Evolutionary conservation across 2,888 invertebrate species (phyloP).

Genomic region (Archips crataeganus): DNA sequence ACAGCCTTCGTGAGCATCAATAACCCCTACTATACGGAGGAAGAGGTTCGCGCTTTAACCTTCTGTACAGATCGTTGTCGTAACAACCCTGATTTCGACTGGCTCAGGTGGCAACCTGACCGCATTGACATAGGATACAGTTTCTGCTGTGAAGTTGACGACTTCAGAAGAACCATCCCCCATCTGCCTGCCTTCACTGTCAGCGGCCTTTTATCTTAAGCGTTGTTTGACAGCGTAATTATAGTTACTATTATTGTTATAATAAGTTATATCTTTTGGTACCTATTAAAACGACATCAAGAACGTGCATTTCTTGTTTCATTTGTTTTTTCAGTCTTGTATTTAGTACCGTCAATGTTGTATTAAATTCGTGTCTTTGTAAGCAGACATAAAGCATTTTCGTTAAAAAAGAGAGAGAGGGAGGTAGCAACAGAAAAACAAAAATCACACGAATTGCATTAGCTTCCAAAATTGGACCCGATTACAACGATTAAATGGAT

Average conservation of each 20-base stretch:
- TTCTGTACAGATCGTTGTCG: conserved; percentile 84
- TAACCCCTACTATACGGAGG: conserved; percentile 84
- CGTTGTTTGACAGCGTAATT: not conserved
- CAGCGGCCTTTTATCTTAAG: conserved; percentile 63
- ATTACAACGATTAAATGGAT: not conserved
- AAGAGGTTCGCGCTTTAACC: conserved; percentile 67
- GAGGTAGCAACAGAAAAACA: not conserved
- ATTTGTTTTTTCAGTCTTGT: not conserved
- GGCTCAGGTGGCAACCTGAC: conserved; percentile 85
- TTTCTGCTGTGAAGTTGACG: conserved; percentile 87
- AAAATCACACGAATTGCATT: conserved; percentile 1
- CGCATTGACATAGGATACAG: conserved; percentile 84
- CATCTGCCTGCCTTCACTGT: conserved; percentile 84
- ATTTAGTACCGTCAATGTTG: not conserved
- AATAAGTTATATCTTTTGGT: not conserved
- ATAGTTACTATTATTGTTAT: not conserved
- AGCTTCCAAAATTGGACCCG: not conserved
- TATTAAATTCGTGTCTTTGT: not conserved
- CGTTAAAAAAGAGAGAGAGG: too few relatives aligned
- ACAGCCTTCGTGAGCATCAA: conserved; percentile 87
- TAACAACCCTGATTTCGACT: conserved; percentile 84
- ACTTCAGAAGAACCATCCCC: conserved; percentile 81
- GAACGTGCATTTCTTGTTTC: not conserved
- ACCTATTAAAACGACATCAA: not conserved
- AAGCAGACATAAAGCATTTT: not conserved